Evolutionary conservation across 2,888 invertebrate species (phyloP).

Genomic region (Tillus elongatus): DNA sequence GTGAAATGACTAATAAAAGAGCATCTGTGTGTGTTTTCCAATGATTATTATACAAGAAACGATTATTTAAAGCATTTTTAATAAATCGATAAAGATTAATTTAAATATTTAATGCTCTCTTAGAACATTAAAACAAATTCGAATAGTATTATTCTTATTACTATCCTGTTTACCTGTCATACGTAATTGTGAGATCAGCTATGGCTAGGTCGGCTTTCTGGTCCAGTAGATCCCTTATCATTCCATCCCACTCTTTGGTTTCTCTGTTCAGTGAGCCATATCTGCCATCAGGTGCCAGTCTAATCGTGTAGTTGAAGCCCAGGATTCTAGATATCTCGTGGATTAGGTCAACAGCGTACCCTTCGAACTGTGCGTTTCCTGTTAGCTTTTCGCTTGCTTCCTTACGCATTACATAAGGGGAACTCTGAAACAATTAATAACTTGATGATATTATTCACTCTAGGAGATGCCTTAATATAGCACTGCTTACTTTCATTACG

Average conservation of each 20-base stretch:
- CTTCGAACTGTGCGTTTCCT: conserved; percentile 89
- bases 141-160: no score
- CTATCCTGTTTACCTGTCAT: no score
- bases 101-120: no score
- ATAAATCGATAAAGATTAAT: no score
- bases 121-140: no score
- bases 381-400: conserved; percentile 73
- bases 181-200: conserved; percentile 95
- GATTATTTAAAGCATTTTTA: no score
- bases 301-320: conserved; percentile 82
- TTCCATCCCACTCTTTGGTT: conserved; percentile 85
- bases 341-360: conserved; percentile 90
- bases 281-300: conserved; percentile 74
- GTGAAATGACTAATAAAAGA: no score
- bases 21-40: no score
- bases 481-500: no score
- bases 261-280: conserved; percentile 75
- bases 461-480: no score
- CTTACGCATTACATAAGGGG: conserved; percentile 93
- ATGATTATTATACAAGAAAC: no score
- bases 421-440: conserved; percentile 64
- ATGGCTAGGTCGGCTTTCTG: conserved; percentile 92
- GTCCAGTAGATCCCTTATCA: conserved; percentile 79
- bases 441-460: no score
- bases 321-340: conserved; percentile 81